Conservation (phyloP, 2,888 invertebrate genomes). For the Alentia gelatinosa region DNA sequence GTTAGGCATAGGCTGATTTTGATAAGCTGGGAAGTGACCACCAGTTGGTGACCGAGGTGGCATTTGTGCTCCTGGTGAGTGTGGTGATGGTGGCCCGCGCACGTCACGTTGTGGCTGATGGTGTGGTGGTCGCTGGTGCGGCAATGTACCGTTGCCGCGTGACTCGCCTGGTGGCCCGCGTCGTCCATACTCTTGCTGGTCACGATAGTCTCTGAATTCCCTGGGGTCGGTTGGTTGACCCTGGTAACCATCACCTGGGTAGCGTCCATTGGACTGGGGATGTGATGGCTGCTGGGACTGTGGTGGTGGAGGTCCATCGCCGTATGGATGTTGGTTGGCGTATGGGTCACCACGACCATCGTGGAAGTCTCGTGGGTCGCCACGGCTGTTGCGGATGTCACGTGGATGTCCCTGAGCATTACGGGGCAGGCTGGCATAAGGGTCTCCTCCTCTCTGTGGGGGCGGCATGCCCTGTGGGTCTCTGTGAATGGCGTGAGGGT, state of each 20-base stretch:
- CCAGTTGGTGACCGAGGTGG: constrained; percentile 58
- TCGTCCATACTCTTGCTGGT: constrained; percentile 59
- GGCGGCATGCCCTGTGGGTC: constrained; percentile 5
- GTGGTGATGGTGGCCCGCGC: constrained; percentile 24
- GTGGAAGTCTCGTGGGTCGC: constrained; percentile 26
- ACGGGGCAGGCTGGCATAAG: not conserved
- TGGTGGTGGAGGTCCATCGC: constrained; percentile 58
- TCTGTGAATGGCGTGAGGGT: not conserved
- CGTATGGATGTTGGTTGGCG: not conserved
- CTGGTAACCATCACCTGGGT: constrained; percentile 65
- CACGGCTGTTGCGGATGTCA: constrained; percentile 14
- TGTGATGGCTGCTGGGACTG: constrained; percentile 1
- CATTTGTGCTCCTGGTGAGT: constrained; percentile 10
- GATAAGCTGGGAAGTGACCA: constrained; percentile 58
- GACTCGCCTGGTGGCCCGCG: constrained; percentile 50
- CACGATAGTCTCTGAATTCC: constrained; percentile 60
- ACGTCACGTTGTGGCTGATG: not conserved
- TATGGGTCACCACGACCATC: constrained; percentile 31
- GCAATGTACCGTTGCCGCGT: constrained; percentile 51
- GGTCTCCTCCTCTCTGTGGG: not conserved
- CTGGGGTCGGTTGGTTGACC: constrained; percentile 54
- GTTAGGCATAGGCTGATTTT: constrained; percentile 31
- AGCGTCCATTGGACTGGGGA: constrained; percentile 62
- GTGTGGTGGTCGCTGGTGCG: not conserved
- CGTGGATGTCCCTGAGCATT: constrained; percentile 20